Percentiles rank a stretch among this genome's conserved stretches.
phyloP scores from a whole-genome alignment of 1,140 invertebrate species.

The Leptestheria dahalacensis region DNA sequence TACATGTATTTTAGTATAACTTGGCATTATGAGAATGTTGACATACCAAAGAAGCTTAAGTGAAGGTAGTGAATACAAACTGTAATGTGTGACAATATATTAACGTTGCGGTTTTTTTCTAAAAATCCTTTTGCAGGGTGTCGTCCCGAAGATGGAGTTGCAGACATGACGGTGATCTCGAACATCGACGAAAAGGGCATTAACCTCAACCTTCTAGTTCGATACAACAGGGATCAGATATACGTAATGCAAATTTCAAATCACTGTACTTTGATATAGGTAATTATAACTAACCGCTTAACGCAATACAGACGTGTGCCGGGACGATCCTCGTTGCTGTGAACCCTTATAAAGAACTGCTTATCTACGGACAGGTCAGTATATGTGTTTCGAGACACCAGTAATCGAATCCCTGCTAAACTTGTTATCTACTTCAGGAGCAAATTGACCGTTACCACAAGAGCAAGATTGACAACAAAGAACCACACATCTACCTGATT shows the following conservation, averaged over 20 bases:
- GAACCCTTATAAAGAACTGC: constrained; percentile 86
- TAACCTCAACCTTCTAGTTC: constrained; percentile 69
- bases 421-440: constrained; percentile 41
- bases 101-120: not conserved
- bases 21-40: too few relatives aligned
- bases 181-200: constrained; percentile 82
- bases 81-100: too few relatives aligned
- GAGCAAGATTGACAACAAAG: constrained; percentile 58
- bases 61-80: too few relatives aligned
- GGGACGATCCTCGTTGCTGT: constrained; percentile 90
- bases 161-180: constrained; percentile 84
- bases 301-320: constrained; percentile 55
- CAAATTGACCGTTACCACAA: constrained; percentile 61
- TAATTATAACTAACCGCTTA: not conserved
- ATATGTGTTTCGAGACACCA: not conserved
- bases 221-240: constrained; percentile 71
- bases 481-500: constrained; percentile 79
- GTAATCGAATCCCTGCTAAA: not conserved
- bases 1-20: too few relatives aligned
- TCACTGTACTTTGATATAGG: not conserved
- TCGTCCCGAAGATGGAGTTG: constrained; percentile 33
- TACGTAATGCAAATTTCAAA: constrained; percentile 50
- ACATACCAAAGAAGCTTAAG: too few relatives aligned
- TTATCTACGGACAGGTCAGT: constrained; percentile 80
- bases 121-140: constrained; percentile 20